Percentiles rank a stretch among this genome's conserved stretches.
These are phyloP conservation scores for Cephus pulcher DNA, from an alignment of 2,888 invertebrate genomes.

Conservation along the genomic window DNA sequence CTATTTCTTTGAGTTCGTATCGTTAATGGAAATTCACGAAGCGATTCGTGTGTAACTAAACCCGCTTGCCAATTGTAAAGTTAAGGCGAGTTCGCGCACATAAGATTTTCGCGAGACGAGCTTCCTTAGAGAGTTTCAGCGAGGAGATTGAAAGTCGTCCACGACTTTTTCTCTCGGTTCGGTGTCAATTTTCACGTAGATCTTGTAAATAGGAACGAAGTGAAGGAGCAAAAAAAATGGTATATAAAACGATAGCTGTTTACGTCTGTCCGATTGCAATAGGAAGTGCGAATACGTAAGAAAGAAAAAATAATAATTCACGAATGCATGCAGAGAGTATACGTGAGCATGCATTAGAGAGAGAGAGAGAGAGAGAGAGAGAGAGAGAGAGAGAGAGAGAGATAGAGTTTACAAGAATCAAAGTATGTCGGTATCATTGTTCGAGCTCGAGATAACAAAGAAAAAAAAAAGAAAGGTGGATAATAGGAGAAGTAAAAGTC, in stretches of 20 bases:
- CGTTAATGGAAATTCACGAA: background rate
- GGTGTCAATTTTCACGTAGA: background rate
- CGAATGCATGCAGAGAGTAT: background rate
- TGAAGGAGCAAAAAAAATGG: background rate
- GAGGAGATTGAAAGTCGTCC: background rate
- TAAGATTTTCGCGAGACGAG: background rate
- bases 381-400: slow-evolving; percentile 9
- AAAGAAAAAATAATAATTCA: too few species aligned
- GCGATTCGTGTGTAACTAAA: background rate
- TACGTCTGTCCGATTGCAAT: background rate
- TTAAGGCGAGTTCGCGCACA: background rate
- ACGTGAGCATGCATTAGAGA: slow-evolving; percentile 11
- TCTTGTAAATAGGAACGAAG: background rate
- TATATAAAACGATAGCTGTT: background rate
- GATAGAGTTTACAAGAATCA: slow-evolving; percentile 11
- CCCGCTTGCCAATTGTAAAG: background rate
- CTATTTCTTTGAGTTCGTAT: background rate
- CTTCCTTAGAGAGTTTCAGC: background rate
- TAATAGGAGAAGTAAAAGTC: slow-evolving; percentile 1
- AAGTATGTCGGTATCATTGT: slow-evolving; percentile 16
- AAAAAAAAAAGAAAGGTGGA: background rate
- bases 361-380: background rate
- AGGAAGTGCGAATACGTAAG: background rate
- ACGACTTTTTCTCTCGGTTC: background rate
- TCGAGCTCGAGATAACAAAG: slow-evolving; percentile 12